Evolutionary conservation across 2,797 vertebrate species (phyloP).

Genomic region (Phataginus tricuspis): DNA sequence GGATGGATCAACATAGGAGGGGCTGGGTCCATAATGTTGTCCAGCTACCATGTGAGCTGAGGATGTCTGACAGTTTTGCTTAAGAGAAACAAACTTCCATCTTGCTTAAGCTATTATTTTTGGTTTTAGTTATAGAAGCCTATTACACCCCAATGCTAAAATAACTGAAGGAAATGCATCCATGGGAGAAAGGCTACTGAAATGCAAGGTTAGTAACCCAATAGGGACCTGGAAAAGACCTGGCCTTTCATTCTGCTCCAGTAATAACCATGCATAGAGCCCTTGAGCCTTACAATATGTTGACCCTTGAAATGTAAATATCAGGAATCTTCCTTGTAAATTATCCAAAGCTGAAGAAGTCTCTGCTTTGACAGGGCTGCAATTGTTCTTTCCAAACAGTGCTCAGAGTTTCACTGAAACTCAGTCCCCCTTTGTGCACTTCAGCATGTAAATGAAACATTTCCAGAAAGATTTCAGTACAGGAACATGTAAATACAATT

Average conservation of each 20-base stretch:
- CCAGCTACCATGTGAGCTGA: background rate
- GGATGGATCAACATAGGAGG: background rate
- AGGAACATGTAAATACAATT: background rate
- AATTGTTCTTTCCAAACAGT: background rate
- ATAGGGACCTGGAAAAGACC: background rate
- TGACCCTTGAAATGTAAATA: background rate
- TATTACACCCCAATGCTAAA: background rate
- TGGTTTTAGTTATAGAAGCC: constrained; percentile 22
- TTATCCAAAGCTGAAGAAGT: background rate
- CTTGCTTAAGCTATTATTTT: background rate
- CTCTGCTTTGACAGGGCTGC: background rate
- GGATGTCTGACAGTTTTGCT: background rate
- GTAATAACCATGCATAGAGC: background rate
- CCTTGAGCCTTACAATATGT: background rate
- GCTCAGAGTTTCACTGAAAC: background rate
- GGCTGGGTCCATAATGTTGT: background rate
- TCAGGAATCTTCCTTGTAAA: background rate
- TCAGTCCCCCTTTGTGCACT: background rate
- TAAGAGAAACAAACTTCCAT: background rate
- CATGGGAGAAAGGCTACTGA: background rate
- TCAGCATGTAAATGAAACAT: background rate
- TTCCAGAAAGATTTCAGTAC: background rate
- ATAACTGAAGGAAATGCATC: background rate
- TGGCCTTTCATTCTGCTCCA: background rate
- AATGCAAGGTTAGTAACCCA: background rate